Conservation (phyloP, 2,797 vertebrate genomes). For the Microctenopoma lineatum region DNA sequence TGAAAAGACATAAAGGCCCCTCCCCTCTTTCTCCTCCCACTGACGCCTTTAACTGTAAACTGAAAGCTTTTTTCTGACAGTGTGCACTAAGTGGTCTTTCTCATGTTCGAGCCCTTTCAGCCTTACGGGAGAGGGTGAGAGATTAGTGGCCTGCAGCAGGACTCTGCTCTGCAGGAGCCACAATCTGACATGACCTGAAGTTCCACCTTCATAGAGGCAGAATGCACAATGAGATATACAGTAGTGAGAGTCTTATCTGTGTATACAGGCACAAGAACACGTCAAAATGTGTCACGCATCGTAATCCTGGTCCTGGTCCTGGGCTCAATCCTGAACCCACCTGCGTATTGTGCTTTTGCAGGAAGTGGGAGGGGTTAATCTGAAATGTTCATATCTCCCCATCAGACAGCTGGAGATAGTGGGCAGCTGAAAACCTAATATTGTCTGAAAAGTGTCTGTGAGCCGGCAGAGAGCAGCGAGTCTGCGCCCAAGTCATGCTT, state of each 20-base stretch:
- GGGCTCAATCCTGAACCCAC: too few relatives aligned
- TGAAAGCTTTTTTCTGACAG: slow-evolving; percentile 55
- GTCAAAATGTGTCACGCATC: too few relatives aligned
- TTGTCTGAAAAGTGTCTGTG: too few relatives aligned
- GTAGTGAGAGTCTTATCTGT: neutral
- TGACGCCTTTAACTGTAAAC: slow-evolving; percentile 45
- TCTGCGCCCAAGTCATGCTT: neutral
- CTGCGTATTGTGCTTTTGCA: too few relatives aligned
- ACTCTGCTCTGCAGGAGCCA: slow-evolving; percentile 58
- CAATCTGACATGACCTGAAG: slow-evolving; percentile 63
- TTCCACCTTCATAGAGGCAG: slow-evolving; percentile 29
- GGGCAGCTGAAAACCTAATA: too few relatives aligned
- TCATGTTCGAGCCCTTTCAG: slow-evolving; percentile 56
- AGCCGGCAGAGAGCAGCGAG: too few relatives aligned
- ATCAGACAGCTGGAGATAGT: too few relatives aligned
- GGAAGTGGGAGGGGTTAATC: too few relatives aligned
- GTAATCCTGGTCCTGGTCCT: too few relatives aligned
- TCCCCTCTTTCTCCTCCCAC: neutral
- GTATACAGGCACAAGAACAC: too few relatives aligned
- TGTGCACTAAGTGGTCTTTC: slow-evolving; percentile 60
- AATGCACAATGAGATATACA: slow-evolving; percentile 44
- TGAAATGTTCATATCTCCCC: too few relatives aligned
- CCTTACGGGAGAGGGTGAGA: slow-evolving; percentile 51
- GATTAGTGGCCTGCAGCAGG: slow-evolving; percentile 67
- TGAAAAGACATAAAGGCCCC: slow-evolving; percentile 38